Percentiles rank a stretch among this genome's conserved stretches.
phyloP scores from a whole-genome alignment of 2,797 vertebrate genomes.

The Coreius guichenoti region DNA sequence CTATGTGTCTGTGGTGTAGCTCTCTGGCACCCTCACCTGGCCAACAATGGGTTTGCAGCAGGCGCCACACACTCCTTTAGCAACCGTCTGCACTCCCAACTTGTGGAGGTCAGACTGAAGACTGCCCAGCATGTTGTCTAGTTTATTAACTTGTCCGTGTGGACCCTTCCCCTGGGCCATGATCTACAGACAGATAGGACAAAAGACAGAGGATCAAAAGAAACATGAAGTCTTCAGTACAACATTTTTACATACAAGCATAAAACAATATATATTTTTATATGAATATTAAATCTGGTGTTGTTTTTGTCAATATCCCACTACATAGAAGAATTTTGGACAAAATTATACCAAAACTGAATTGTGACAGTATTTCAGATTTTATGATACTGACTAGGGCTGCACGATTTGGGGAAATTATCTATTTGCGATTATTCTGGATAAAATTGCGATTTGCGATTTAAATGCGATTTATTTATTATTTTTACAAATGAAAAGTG shows the following conservation, averaged over 20 bases:
- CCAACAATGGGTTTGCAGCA: slow-evolving; percentile 89
- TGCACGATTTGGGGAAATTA: too few relatives aligned
- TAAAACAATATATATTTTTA: background rate
- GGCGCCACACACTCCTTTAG: slow-evolving; percentile 88
- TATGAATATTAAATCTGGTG: background rate
- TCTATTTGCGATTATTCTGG: too few relatives aligned
- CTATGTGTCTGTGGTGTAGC: background rate
- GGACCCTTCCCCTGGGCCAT: slow-evolving; percentile 82
- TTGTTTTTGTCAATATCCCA: background rate
- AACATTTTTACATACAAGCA: background rate
- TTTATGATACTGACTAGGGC: background rate
- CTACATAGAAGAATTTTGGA: background rate
- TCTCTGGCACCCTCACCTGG: slow-evolving; percentile 77
- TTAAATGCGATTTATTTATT: too few relatives aligned
- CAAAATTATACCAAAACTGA: background rate
- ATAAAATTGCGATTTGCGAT: too few relatives aligned
- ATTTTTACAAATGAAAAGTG: too few relatives aligned
- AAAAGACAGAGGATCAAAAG: background rate
- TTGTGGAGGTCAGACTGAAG: slow-evolving; percentile 89
- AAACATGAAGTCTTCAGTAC: background rate
- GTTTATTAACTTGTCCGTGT: slow-evolving; percentile 80
- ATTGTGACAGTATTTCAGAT: background rate
- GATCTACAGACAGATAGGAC: slow-evolving; percentile 71
- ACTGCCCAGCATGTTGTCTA: slow-evolving; percentile 89
- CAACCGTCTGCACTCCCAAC: slow-evolving; percentile 85